A percentile compares a stretch with the other conserved stretches of the same genome.
Evolutionary conservation across 2,888 invertebrate genomes (phyloP).

Genomic region (Gonocerus acuteangulatus): DNA sequence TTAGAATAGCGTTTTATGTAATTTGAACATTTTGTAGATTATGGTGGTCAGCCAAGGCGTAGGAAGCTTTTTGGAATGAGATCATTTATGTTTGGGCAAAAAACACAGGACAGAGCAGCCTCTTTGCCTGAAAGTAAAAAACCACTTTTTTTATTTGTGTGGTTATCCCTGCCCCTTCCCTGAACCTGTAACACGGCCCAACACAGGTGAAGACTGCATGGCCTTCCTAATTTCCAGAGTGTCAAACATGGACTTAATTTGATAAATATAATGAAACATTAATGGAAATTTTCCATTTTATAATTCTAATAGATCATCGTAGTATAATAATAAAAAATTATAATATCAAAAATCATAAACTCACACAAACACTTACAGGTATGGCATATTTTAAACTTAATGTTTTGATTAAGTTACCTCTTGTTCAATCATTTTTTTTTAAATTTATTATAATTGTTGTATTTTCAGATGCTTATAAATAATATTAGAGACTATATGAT

Average conservation of each 20-base stretch:
- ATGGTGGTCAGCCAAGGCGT: slow-evolving; percentile 42
- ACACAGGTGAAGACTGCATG: slow-evolving; percentile 22
- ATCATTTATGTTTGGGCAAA: slow-evolving; percentile 62
- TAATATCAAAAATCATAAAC: too few species aligned
- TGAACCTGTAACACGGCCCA: slow-evolving; percentile 18
- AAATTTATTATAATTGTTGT: too few species aligned
- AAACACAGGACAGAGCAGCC: slow-evolving; percentile 56
- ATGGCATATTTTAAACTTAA: too few species aligned
- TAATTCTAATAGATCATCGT: too few species aligned
- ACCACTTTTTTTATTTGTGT: slow-evolving; percentile 29
- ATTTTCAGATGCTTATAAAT: too few species aligned
- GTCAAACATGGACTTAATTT: slow-evolving; percentile 9
- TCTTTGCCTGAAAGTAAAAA: slow-evolving; percentile 73
- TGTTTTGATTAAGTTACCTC: too few species aligned
- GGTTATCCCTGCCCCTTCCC: slow-evolving; percentile 12
- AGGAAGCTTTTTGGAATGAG: slow-evolving; percentile 72
- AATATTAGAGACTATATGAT: too few species aligned
- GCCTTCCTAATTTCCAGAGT: slow-evolving; percentile 15
- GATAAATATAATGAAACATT: not conserved
- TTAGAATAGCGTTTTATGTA: not conserved
- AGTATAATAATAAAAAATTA: too few species aligned
- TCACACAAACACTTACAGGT: too few species aligned
- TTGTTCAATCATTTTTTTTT: too few species aligned
- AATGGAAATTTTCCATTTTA: too few species aligned
- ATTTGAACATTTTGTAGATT: slow-evolving; percentile 20